Percentiles rank a stretch among this genome's conserved stretches.
Conservation (phyloP, 2,797 vertebrate species). For the Antrozous pallidus region DNA sequence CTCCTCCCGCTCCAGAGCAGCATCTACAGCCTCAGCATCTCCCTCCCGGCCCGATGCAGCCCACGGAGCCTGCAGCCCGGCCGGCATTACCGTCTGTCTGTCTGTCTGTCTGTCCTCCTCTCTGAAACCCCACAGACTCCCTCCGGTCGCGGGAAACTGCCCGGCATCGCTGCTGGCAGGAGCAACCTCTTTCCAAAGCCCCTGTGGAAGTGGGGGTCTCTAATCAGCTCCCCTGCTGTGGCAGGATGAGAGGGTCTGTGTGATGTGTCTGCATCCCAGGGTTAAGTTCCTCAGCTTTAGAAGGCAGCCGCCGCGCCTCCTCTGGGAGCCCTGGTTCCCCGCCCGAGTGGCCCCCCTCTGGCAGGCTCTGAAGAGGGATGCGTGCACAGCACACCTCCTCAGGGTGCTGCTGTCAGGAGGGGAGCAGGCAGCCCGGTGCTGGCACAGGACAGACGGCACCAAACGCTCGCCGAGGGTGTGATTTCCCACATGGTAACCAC, state of each 20-base stretch:
- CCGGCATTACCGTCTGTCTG: not conserved
- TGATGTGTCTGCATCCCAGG: fast-evolving
- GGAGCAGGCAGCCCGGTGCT: not conserved
- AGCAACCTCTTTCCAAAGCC: not conserved
- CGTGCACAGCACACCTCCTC: fast-evolving
- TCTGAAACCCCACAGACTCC: not conserved
- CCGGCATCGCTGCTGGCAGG: not conserved
- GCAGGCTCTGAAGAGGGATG: not conserved
- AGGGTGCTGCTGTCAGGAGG: fast-evolving
- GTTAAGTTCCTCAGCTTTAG: fast-evolving
- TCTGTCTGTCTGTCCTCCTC: not conserved
- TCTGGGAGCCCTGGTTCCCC: too few species aligned
- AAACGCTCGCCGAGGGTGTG: fast-evolving
- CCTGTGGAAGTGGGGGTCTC: not conserved
- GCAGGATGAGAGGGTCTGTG: not conserved
- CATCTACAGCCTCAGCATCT: fast-evolving
- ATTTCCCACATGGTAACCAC: not conserved
- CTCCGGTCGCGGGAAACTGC: not conserved
- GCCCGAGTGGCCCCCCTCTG: too few species aligned
- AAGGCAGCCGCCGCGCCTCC: fast-evolving
- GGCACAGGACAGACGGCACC: fast-evolving
- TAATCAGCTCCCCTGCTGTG: not conserved
- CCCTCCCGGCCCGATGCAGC: not conserved
- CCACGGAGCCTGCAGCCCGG: fast-evolving
- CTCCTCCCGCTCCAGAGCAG: not conserved